Conservation (phyloP, 2,797 vertebrate species). For the Hippocampus kuda region DNA sequence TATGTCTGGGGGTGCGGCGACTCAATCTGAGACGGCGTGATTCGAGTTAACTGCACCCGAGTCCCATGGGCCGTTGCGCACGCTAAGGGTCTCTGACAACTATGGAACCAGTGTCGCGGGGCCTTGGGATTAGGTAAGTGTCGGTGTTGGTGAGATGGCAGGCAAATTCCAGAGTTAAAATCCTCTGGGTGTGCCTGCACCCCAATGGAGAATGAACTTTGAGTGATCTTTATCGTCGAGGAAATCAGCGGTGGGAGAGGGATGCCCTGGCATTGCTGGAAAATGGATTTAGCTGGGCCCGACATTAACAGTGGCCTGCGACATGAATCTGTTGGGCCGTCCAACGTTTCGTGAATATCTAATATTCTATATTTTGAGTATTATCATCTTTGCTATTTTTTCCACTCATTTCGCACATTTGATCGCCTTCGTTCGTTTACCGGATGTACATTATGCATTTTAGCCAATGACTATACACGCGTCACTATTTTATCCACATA, state of each 20-base stretch:
- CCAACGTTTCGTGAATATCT: too few relatives aligned
- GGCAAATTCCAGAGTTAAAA: background rate
- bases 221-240: background rate
- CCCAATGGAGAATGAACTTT: background rate
- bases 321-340: too few relatives aligned
- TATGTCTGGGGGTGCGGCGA: slow-evolving; percentile 20
- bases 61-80: slow-evolving; percentile 38
- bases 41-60: slow-evolving; percentile 44
- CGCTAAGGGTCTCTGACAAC: slow-evolving; percentile 25
- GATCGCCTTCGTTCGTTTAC: too few relatives aligned
- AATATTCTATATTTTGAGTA: too few relatives aligned
- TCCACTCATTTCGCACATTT: too few relatives aligned
- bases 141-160: background rate
- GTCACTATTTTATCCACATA: too few relatives aligned
- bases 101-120: slow-evolving; percentile 8
- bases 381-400: too few relatives aligned
- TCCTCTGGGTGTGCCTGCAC: too few relatives aligned
- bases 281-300: background rate
- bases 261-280: background rate
- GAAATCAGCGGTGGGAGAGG: background rate
- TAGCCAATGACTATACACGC: too few relatives aligned
- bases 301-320: too few relatives aligned
- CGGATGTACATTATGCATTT: too few relatives aligned
- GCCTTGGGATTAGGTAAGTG: slow-evolving; percentile 3
- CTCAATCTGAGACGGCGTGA: slow-evolving; percentile 39